Base-by-base conservation (phyloP, 1,140 invertebrate species). In the Whitmania pigra region DNA sequence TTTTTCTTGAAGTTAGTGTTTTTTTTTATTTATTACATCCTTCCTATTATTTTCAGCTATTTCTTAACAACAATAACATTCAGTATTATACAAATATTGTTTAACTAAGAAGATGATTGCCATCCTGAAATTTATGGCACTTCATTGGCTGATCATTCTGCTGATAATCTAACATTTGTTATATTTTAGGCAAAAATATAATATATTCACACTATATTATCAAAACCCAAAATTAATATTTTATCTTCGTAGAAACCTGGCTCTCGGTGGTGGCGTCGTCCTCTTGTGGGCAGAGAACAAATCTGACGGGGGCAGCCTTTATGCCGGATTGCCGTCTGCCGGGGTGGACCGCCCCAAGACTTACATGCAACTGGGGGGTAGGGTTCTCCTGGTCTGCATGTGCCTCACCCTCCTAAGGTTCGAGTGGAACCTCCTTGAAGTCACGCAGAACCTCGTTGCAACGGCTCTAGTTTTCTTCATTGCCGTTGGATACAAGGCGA, bases 281-380 rank as follows among this genome's bases (percentile, higher is more conserved):
- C 84, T 99, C 22, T 89, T 99, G 25, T 81, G 97, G 74, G 96
- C 96, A 18, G 97, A 99, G 84, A 91, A 90, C 71, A 86, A 91
- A 74, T 90, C 89, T 11, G 94, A 97, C 82, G 83, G 82, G 20
- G 91, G 91, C 25, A 94, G 91, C 77, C 83, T 99, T 31, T 97
- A 99, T 84, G 95, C 96, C 55, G 97, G 97, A n/a, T 91, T 99
- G 67, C 97, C 97, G 55, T 90, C 90, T 7, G 82, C 98, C 43
- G 94, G 88, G 60, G 93, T 98, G 75, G 99, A 99, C 83, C 97
- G 94, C 79, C 94, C 94, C 22, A 98, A 98, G 84, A 95, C 92
- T 77, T 93, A 97, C 80, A 86, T 99, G 79, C 94, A 98, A 84
- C 84, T 99, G 3, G 90, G 93, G 73, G 97, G 97, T 36, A 87